These are phyloP conservation scores for Omphaloscelis lunosa DNA, from an alignment of 2,888 invertebrate genomes.

Conservation along the genomic window DNA sequence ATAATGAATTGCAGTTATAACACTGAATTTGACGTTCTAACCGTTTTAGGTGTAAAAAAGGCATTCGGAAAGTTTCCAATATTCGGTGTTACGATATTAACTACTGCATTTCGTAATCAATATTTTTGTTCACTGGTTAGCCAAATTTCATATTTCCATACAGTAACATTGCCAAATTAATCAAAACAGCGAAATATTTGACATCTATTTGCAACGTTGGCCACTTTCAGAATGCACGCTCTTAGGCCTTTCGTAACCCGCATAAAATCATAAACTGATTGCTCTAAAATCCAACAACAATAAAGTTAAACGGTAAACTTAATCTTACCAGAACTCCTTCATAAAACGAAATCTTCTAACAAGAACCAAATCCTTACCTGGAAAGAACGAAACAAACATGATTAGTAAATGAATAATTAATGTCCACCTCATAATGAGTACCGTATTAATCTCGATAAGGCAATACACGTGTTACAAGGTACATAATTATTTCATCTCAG, in stretches of 20 bases:
- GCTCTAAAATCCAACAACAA: neutral
- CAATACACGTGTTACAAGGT: slow-evolving; percentile 59
- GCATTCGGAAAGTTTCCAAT: no score
- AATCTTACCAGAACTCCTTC: slow-evolving; percentile 52
- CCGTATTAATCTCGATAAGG: slow-evolving; percentile 58
- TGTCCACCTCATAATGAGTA: slow-evolving; percentile 37
- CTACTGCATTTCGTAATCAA: no score
- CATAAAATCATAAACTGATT: neutral
- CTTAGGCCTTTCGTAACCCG: neutral
- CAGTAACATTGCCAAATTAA: no score
- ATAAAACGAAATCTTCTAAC: slow-evolving; percentile 10
- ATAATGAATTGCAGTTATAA: no score
- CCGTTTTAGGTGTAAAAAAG: no score
- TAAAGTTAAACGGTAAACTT: neutral
- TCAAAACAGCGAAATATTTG: no score
- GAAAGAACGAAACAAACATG: slow-evolving; percentile 61
- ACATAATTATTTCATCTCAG: slow-evolving; percentile 60
- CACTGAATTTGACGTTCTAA: no score
- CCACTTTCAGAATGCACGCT: no score
- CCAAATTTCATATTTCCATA: no score
- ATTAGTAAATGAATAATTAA: slow-evolving; percentile 51
- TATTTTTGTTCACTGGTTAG: no score
- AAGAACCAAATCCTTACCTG: slow-evolving; percentile 69
- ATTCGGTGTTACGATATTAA: no score
- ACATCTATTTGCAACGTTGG: no score